phyloP scores from a whole-genome alignment of 2,888 invertebrate genomes.

The Phengaris alcon region DNA sequence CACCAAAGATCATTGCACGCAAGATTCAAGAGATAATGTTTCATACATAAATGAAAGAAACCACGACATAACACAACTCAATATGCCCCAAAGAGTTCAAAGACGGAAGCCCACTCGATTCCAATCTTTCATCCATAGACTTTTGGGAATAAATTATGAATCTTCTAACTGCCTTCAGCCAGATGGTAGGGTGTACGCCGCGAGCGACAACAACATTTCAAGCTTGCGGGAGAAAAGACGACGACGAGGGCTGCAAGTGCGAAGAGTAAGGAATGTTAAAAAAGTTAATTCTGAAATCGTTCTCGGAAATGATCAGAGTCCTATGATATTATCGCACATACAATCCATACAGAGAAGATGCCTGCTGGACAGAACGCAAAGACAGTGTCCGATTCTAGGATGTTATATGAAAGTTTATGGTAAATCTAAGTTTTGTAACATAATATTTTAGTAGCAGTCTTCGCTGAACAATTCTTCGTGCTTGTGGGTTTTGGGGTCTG shows the following conservation, averaged over 20 bases:
- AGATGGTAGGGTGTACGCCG: conserved; percentile 51
- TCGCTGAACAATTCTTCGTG: no score
- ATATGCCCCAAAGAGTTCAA: conserved; percentile 43
- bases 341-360: conserved; percentile 62
- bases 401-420: conserved; percentile 64
- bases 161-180: conserved; percentile 40
- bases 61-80: conserved; percentile 30
- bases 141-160: conserved; percentile 57
- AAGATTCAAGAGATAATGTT: conserved; percentile 45
- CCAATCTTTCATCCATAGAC: conserved; percentile 59
- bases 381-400: conserved; percentile 63
- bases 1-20: conserved; percentile 41
- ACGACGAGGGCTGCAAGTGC: conserved; percentile 47
- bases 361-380: conserved; percentile 59
- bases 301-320: conserved; percentile 49
- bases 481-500: no score
- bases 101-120: conserved; percentile 56
- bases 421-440: conserved; percentile 42
- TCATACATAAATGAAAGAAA: conserved; percentile 42
- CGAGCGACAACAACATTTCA: conserved; percentile 58
- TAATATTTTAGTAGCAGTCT: not conserved
- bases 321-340: conserved; percentile 57
- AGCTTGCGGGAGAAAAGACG: conserved; percentile 49
- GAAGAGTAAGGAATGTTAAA: conserved; percentile 53
- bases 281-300: conserved; percentile 58